A percentile compares a stretch with the other conserved stretches of the same genome.
Evolutionary conservation across 2,888 invertebrate genomes (phyloP).

Genomic region (Micropterix aruncella): DNA sequence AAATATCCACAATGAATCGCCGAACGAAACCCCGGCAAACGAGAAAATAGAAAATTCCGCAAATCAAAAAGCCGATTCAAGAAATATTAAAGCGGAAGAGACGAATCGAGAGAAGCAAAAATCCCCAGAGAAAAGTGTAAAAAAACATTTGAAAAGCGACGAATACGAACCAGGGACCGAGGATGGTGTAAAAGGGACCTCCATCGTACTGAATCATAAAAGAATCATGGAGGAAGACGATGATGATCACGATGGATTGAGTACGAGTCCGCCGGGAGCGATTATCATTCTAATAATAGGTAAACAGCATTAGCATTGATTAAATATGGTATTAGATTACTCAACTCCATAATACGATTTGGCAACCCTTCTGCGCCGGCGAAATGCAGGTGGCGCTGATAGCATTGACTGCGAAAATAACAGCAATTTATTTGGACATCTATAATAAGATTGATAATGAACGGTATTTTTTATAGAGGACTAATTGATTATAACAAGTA

Average conservation of each 20-base stretch:
- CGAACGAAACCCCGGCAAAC: not conserved
- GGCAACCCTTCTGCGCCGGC: no score
- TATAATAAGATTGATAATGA: no score
- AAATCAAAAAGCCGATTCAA: not conserved
- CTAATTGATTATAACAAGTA: no score
- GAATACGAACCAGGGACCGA: not conserved
- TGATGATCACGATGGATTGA: slow-evolving; percentile 45
- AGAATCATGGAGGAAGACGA: slow-evolving; percentile 17
- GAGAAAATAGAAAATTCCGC: not conserved
- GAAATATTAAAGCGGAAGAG: not conserved
- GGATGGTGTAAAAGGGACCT: not conserved
- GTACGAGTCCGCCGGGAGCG: slow-evolving; percentile 64
- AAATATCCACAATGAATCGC: not conserved
- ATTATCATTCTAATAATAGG: slow-evolving; percentile 67
- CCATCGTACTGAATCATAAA: slow-evolving; percentile 11
- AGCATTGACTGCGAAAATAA: no score
- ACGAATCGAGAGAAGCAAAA: not conserved
- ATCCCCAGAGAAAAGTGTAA: not conserved
- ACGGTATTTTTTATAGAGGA: no score
- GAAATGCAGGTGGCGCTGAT: no score
- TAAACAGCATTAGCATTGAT: slow-evolving; percentile 15
- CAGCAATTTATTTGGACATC: no score
- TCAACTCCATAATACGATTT: no score
- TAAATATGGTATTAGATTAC: no score
- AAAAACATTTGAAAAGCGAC: not conserved